A percentile compares a stretch with the other conserved stretches of the same genome.
Conservation (phyloP, 2,797 vertebrate genomes). For the Enteromius argenteus region DNA sequence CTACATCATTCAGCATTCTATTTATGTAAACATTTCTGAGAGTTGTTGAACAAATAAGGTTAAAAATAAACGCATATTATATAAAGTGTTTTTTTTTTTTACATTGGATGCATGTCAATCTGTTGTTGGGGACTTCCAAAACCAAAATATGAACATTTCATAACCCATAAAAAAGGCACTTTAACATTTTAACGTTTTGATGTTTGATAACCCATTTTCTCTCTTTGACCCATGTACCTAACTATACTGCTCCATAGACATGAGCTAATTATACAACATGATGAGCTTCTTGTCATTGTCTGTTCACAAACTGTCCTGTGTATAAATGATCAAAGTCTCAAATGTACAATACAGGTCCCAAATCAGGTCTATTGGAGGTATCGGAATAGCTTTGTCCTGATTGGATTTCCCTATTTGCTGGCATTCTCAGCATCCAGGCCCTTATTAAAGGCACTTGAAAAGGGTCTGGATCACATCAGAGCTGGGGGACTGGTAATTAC, state of each 20-base stretch:
- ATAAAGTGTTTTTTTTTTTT: no score
- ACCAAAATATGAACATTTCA: no score
- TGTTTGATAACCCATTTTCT: background rate
- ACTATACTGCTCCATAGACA: background rate
- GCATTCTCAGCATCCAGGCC: slow-evolving; percentile 63
- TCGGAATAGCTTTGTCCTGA: slow-evolving; percentile 50
- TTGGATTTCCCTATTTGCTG: slow-evolving; percentile 72
- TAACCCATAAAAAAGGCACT: no score
- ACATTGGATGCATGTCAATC: no score
- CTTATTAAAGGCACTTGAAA: slow-evolving; percentile 74
- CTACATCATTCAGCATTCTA: no score
- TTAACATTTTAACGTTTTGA: background rate
- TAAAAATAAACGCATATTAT: no score
- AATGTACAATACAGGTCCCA: slow-evolving; percentile 51
- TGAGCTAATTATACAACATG: background rate
- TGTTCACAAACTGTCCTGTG: slow-evolving; percentile 20
- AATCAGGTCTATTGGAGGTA: slow-evolving; percentile 46
- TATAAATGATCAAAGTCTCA: slow-evolving; percentile 46
- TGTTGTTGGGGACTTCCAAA: no score
- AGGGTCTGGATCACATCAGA: slow-evolving; percentile 76
- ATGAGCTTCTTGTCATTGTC: slow-evolving; percentile 21
- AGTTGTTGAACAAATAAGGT: no score
- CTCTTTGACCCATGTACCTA: background rate
- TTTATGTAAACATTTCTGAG: no score
- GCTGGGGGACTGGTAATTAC: slow-evolving; percentile 81